These are phyloP conservation scores for Tupaia chinensis DNA, from an alignment of 2,113 vertebrate species.

Conservation along the genomic window DNA sequence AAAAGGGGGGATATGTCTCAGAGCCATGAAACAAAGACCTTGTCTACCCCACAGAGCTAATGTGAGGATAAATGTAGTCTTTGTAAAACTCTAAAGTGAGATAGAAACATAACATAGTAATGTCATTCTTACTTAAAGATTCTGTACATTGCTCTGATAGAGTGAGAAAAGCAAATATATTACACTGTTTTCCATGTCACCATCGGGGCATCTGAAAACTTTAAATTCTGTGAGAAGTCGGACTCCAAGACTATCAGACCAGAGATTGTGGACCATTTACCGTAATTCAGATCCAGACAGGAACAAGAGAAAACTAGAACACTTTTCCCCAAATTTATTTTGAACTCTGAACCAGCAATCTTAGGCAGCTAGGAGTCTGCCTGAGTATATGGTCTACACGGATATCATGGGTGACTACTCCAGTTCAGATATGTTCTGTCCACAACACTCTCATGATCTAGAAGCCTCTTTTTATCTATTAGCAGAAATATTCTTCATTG, in stretches of 20 bases:
- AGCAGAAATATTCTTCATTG: neutral
- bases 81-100: neutral
- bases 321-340: neutral
- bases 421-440: neutral
- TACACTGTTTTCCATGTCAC: neutral
- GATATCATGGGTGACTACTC: neutral
- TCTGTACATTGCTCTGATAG: neutral
- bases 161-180: neutral
- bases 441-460: neutral
- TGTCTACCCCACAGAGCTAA: neutral
- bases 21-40: neutral
- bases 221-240: constrained; percentile 26
- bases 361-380: neutral
- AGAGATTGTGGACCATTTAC: neutral
- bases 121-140: neutral
- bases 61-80: neutral
- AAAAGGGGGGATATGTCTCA: neutral
- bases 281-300: neutral
- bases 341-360: neutral
- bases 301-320: neutral
- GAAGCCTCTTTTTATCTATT: neutral
- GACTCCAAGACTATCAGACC: neutral
- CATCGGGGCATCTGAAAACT: neutral
- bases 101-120: neutral
- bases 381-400: neutral